Base-by-base conservation (phyloP, 2,888 invertebrate species). In the Noctua pronuba region DNA sequence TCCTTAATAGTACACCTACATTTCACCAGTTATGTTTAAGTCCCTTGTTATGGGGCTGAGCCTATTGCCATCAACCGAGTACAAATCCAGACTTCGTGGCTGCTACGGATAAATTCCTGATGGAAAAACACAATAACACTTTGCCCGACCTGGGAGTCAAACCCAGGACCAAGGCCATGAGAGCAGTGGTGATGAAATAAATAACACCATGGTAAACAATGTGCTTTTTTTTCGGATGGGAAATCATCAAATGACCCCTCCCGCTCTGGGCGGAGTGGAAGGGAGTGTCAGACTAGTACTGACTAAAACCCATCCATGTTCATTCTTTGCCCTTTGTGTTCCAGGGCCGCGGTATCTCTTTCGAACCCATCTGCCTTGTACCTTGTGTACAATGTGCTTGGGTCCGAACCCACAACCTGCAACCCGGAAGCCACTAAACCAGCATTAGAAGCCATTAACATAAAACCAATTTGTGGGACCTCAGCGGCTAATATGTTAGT, bases 401-500 rank as follows among this genome's bases (percentile, higher is more conserved):
- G 35, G 35, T 5, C 24, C 6, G 24, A 62, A 62, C 64, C 5
- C 24, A 38, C 1, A 2, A 13, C 6, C 24, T 11, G 8, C 38
- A 4, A 24, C 38, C n/a, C 8, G 16, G 38, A 38, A 38, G 24
- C 38, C 11, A 64, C 38, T 64, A 38, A 13, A 35, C 21, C 62
- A 62, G 11, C 35, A 76, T 67, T 73, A 10, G 65, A 8, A 28
- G 10, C 72, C 11, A 77, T 81, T 78, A 79, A 65, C 38, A 31
- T 79, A 62, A 58, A 78, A 82, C 73, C 82, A 76, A 78, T 84
- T 81, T 73, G 35, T 62, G 41, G 6, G 66, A 73, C 71, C 71
- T 75, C 67, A 60, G 31, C 70, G 35, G 71, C 79, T 86, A 84
- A 88, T 87, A 84, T 85, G 88, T 91, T 88, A 81, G 82, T 85